Conservation (phyloP, 2,113 vertebrate genomes). For the Atractosteus spatula region DNA sequence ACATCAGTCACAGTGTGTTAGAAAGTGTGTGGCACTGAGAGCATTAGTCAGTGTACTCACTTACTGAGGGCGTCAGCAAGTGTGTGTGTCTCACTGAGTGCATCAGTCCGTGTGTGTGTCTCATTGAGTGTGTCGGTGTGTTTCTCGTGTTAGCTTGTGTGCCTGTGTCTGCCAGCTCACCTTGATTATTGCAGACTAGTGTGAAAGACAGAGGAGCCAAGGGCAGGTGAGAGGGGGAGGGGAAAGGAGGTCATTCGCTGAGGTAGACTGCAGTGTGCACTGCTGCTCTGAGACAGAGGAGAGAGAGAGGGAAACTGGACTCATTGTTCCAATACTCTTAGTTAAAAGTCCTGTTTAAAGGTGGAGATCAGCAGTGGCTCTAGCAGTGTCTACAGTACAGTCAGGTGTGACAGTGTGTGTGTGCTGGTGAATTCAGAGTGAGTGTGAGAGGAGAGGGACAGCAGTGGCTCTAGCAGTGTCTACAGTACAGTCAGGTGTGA, state of each 20-base stretch:
- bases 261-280: too few species aligned
- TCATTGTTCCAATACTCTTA: too few species aligned
- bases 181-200: too few species aligned
- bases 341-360: neutral
- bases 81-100: slow-evolving; percentile 1
- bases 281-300: neutral
- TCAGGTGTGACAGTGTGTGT: neutral
- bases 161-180: too few species aligned
- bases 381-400: neutral
- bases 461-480: too few species aligned
- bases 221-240: neutral
- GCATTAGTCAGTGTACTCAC: too few species aligned
- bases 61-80: neutral
- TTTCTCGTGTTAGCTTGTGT: too few species aligned
- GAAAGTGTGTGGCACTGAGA: too few species aligned
- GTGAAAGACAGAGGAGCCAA: too few species aligned
- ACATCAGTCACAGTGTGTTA: too few species aligned
- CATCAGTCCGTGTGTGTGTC: slow-evolving; percentile 12
- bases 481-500: too few species aligned
- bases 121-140: slow-evolving; percentile 19
- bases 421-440: neutral
- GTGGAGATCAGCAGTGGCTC: neutral
- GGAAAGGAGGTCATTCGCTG: neutral
- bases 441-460: neutral
- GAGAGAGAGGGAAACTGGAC: neutral